A percentile compares a stretch with the other conserved stretches of the same genome.
phyloP scores from a whole-genome alignment of 2,113 vertebrate genomes.

The Garra rufa region DNA sequence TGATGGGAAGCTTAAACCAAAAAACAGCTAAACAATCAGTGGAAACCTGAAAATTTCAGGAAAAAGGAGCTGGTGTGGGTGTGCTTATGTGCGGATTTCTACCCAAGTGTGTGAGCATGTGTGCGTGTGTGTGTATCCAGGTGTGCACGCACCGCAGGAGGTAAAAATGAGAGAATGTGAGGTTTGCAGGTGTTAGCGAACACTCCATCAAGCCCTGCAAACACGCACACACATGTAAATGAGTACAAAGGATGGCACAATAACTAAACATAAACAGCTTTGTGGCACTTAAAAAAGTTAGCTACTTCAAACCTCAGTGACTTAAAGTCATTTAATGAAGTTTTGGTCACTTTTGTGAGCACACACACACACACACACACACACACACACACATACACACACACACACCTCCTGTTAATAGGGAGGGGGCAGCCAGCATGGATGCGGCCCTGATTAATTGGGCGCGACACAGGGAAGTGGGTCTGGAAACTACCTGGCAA shows the following conservation, averaged over 20 bases:
- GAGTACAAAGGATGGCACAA: neutral
- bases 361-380: constrained; percentile 51
- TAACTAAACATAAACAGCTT: constrained; percentile 28
- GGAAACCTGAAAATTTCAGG: neutral
- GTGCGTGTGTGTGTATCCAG: constrained; percentile 44
- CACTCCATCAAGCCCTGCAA: constrained; percentile 21
- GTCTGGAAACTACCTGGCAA: constrained; percentile 83
- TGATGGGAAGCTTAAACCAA: constrained; percentile 2
- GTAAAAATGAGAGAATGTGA: constrained; percentile 43
- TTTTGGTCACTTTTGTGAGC: constrained; percentile 59
- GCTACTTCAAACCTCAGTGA: neutral
- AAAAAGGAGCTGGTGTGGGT: constrained; percentile 10
- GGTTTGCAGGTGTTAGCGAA: constrained; percentile 53
- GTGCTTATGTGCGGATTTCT: neutral
- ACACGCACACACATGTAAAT: constrained; percentile 36
- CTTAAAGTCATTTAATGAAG: constrained; percentile 39
- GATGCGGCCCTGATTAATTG: constrained; percentile 84
- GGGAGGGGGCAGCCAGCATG: constrained; percentile 73
- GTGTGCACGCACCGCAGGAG: constrained; percentile 40
- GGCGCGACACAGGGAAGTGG: constrained; percentile 79
- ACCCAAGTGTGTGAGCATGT: neutral
- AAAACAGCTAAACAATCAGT: neutral
- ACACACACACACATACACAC: constrained; percentile 51
- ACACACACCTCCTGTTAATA: constrained; percentile 50
- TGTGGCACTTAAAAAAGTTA: neutral